Conservation (phyloP, 1,140 invertebrate genomes). For the Calosoma granatense region DNA sequence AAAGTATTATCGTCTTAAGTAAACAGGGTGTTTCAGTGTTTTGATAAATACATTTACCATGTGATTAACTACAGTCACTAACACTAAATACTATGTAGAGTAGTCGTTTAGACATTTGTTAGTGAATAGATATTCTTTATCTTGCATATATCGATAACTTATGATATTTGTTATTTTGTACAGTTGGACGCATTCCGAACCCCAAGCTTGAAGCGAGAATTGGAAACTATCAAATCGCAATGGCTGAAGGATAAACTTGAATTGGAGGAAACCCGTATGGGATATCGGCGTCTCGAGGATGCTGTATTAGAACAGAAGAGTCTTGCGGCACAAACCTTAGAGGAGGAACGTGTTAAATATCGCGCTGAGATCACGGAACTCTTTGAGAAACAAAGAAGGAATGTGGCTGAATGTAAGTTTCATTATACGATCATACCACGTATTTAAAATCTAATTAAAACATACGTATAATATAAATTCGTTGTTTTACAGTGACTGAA, state of each 20-base stretch:
- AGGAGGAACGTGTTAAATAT: slow-evolving; percentile 26
- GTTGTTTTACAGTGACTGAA: slow-evolving; percentile 26
- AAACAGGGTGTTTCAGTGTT: too few relatives aligned
- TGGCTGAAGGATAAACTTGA: slow-evolving; percentile 38
- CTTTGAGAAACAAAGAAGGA: slow-evolving; percentile 27
- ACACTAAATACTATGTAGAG: too few relatives aligned
- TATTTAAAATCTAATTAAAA: slow-evolving; percentile 11
- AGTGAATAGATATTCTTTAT: too few relatives aligned
- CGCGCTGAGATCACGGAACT: slow-evolving; percentile 23
- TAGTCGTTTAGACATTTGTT: too few relatives aligned
- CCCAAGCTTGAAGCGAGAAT: slow-evolving; percentile 41
- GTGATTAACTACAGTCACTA: background rate
- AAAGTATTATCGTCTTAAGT: too few relatives aligned
- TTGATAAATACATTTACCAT: background rate
- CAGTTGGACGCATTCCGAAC: slow-evolving; percentile 51
- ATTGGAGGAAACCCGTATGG: slow-evolving; percentile 41
- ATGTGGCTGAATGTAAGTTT: slow-evolving; percentile 29
- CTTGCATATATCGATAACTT: too few relatives aligned
- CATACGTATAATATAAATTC: too few relatives aligned
- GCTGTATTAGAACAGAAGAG: slow-evolving; percentile 36
- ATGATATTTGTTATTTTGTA: slow-evolving; percentile 17
- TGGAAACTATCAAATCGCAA: slow-evolving; percentile 38
- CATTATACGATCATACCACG: too few relatives aligned
- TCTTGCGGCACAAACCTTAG: slow-evolving; percentile 26
- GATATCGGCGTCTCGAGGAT: slow-evolving; percentile 41